Evolutionary conservation across 2,797 vertebrate species (phyloP).

Genomic region (Mus spretus): DNA sequence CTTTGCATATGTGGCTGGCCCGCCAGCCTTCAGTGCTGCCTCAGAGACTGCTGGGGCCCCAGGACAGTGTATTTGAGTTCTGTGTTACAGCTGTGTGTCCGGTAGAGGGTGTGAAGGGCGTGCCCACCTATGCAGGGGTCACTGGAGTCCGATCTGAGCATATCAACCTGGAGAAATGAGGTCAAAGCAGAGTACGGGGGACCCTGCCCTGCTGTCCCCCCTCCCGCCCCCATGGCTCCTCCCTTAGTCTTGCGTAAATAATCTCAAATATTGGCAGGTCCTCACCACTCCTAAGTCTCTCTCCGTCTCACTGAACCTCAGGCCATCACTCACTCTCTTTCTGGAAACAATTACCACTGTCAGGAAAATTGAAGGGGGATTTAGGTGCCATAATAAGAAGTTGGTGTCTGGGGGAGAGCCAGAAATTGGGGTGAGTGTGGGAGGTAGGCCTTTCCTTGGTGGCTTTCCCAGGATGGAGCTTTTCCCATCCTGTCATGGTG

Average conservation of each 20-base stretch:
- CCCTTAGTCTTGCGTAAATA: conserved; percentile 6
- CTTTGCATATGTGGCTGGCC: background rate
- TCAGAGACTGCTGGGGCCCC: background rate
- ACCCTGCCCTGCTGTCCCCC: background rate
- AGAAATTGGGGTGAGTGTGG: conserved; percentile 23
- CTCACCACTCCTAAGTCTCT: background rate
- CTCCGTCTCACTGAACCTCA: background rate
- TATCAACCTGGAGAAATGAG: background rate
- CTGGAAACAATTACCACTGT: conserved; percentile 57
- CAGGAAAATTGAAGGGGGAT: conserved; percentile 62
- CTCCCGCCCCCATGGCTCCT: background rate
- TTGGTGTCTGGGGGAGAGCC: conserved; percentile 51
- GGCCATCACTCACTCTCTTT: background rate
- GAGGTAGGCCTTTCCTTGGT: conserved; percentile 51
- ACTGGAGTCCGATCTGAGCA: background rate
- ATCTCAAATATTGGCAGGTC: background rate
- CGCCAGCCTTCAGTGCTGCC: background rate
- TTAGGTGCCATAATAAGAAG: conserved; percentile 53
- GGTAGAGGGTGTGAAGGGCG: background rate
- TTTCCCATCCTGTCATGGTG: background rate
- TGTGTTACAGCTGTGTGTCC: background rate
- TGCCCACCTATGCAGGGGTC: background rate
- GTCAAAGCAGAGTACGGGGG: background rate
- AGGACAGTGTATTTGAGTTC: background rate
- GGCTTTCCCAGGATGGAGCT: conserved; percentile 20